Base-by-base conservation (phyloP, 2,888 invertebrate species). In the Iselma pallidipennis region DNA sequence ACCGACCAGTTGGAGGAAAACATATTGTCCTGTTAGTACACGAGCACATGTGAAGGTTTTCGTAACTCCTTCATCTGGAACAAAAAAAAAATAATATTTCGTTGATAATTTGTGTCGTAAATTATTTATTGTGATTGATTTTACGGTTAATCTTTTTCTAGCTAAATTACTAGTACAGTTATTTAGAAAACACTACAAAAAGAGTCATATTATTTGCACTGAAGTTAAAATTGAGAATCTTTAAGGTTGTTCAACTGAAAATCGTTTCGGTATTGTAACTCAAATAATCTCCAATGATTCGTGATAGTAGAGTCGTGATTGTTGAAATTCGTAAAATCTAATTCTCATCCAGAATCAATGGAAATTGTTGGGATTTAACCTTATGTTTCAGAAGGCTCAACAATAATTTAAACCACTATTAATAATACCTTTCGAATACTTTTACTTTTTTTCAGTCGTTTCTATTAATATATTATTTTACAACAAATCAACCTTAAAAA, bases 1-100 rank as follows among this genome's bases (percentile, higher is more conserved):
- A 0, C 95, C 95, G 1, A 95, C 95, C 57, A 95, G 85, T 77
- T 95, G 95, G 63, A 96, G 86, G 77, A 91, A 94, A 45, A 96
- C 95, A 78, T 91, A 92, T 73, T 95, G 93, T 0, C 96, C 96
- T 19, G 91, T 84, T 59, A 95, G 83, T 0, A 93, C 90, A 37
- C 94, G 86, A 0, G 95, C 95, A 77, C 95, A 96, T 0, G 89
- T 89, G 78, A 95, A 94, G 1, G 92, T 92, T 82, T 92, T 94
- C n/a, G 94, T 94, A 12, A 90, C 88, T n/a, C 95, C 95, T 82
- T 95, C 94, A 76, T 94, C 94, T 88, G 84, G 31, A 84, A 84
- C 67, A 66, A 66, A 50, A 55, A 84, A 67, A 66, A 66, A 50
- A 55, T n/a, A 10, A 31, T 12, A 12, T 31, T 10, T 12, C 12